phyloP scores from a whole-genome alignment of 2,888 invertebrate species.

The Calameuta pallipes region DNA sequence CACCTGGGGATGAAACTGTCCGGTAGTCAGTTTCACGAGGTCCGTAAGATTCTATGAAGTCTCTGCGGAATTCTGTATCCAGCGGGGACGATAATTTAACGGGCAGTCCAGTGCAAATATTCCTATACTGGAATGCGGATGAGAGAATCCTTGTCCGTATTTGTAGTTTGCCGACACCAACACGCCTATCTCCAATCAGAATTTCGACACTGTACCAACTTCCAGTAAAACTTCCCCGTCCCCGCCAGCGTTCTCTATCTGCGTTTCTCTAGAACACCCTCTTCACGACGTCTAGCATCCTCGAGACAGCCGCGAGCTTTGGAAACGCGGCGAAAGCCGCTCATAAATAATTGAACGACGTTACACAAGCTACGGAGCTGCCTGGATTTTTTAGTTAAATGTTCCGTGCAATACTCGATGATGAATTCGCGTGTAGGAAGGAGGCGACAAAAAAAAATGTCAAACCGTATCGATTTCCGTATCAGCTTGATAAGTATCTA shows the following conservation, averaged over 20 bases:
- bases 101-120: background rate
- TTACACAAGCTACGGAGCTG: background rate
- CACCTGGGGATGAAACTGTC: background rate
- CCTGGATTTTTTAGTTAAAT: too few relatives aligned
- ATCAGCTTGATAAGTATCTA: too few relatives aligned
- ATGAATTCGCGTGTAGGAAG: too few relatives aligned
- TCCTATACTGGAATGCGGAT: background rate
- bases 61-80: too few relatives aligned
- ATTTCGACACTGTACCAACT: background rate
- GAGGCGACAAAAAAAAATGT: too few relatives aligned
- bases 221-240: background rate
- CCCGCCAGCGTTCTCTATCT: too few relatives aligned
- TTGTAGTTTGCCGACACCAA: background rate
- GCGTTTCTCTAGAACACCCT: too few relatives aligned
- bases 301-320: background rate
- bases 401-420: too few relatives aligned
- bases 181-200: background rate
- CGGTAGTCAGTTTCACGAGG: background rate
- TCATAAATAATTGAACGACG: slow-evolving; percentile 6
- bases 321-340: background rate
- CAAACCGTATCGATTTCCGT: too few relatives aligned
- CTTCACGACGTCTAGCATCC: too few relatives aligned
- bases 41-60: too few relatives aligned
- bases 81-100: background rate
- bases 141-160: background rate